Evolutionary conservation across 1,140 invertebrate genomes (phyloP).

Genomic region (Neotoxoptera formosana): DNA sequence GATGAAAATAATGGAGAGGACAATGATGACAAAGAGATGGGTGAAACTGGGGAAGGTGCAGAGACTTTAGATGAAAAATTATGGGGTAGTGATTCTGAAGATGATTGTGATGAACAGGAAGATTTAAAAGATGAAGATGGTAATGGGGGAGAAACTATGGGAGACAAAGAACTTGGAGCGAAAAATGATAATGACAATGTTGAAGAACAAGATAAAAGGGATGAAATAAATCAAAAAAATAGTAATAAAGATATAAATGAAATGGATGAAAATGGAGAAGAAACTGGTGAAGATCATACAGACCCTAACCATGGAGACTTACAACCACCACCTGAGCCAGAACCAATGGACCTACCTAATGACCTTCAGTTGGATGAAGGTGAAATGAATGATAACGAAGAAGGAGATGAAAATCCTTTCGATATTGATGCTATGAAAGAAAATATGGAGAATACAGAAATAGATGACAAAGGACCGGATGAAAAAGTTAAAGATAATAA

Average conservation of each 20-base stretch:
- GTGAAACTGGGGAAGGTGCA: slow-evolving; percentile 83
- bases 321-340: slow-evolving; percentile 77
- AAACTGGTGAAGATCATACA: slow-evolving; percentile 82
- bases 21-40: slow-evolving; percentile 93
- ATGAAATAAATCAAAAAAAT: slow-evolving; percentile 68
- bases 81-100: slow-evolving; percentile 86
- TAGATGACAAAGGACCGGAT: slow-evolving; percentile 60
- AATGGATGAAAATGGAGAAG: slow-evolving; percentile 79
- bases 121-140: slow-evolving; percentile 67
- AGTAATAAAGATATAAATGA: slow-evolving; percentile 77
- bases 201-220: slow-evolving; percentile 66
- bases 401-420: slow-evolving; percentile 78
- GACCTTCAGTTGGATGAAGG: slow-evolving; percentile 83
- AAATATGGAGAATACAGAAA: slow-evolving; percentile 58
- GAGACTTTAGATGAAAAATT: slow-evolving; percentile 75
- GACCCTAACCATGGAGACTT: slow-evolving; percentile 81
- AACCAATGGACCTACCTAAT: slow-evolving; percentile 86
- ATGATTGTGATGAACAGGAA: slow-evolving; percentile 70
- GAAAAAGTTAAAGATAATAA: slow-evolving; percentile 61
- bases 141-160: slow-evolving; percentile 64
- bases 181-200: slow-evolving; percentile 69
- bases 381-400: slow-evolving; percentile 68
- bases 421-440: slow-evolving; percentile 82
- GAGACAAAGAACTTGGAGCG: slow-evolving; percentile 68
- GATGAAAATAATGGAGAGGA: slow-evolving; percentile 75